Evolutionary conservation across 2,888 invertebrate species (phyloP).

Genomic region (Orchesellides sinensis): DNA sequence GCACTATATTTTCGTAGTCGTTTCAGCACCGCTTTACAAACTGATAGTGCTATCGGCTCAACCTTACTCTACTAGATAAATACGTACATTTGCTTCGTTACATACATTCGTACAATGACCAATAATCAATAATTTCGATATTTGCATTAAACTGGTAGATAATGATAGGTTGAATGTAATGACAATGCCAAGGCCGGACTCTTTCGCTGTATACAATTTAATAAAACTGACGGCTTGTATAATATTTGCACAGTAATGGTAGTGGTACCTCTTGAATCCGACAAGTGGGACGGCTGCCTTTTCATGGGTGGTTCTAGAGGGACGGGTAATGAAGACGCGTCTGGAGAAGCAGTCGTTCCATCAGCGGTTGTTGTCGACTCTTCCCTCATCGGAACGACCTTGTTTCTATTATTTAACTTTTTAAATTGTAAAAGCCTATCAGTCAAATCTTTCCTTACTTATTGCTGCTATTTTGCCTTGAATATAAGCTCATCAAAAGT

Average conservation of each 20-base stretch:
- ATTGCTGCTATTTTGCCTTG: too few species aligned
- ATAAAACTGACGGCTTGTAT: not conserved
- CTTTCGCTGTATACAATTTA: not conserved
- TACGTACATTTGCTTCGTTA: too few species aligned
- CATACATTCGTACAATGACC: not conserved
- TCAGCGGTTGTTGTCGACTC: constrained; percentile 32
- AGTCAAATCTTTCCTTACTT: too few species aligned
- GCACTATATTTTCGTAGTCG: not conserved
- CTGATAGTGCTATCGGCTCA: too few species aligned
- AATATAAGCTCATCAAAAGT: too few species aligned
- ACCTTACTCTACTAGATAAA: too few species aligned
- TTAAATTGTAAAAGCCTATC: too few species aligned
- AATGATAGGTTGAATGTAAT: constrained; percentile 30
- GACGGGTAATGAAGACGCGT: constrained; percentile 36
- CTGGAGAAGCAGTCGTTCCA: constrained; percentile 51
- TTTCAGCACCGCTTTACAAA: not conserved
- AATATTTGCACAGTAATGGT: not conserved
- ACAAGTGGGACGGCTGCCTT: constrained; percentile 23
- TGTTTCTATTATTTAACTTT: too few species aligned
- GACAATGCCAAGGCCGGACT: constrained; percentile 32
- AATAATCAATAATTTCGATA: constrained; percentile 33
- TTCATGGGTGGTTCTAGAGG: constrained; percentile 41
- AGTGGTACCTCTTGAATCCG: constrained; percentile 52
- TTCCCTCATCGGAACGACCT: not conserved
- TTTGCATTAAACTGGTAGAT: not conserved